Percentiles rank a stretch among this genome's conserved stretches.
phyloP scores from a whole-genome alignment of 1,140 invertebrate species.

The Heliconius hermathena region DNA sequence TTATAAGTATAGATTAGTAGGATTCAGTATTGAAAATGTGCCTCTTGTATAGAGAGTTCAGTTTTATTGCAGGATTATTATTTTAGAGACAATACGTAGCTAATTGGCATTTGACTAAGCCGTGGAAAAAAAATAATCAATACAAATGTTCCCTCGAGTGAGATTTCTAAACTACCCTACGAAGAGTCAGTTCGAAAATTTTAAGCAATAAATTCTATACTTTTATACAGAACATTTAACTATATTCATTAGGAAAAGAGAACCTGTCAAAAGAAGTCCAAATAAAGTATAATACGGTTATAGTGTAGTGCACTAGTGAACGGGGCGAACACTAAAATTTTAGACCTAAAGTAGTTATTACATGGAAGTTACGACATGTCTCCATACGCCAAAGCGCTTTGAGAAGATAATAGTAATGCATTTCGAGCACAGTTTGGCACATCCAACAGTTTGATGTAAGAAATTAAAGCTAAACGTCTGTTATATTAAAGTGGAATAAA shows the following conservation, averaged over 20 bases:
- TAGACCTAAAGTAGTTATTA: slow-evolving; percentile 11
- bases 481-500: not conserved
- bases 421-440: slow-evolving; percentile 11
- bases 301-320: not conserved
- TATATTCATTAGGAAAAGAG: not conserved
- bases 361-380: not conserved
- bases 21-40: too few relatives aligned
- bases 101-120: too few relatives aligned
- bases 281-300: slow-evolving; percentile 6
- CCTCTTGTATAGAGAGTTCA: too few relatives aligned
- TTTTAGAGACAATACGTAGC: too few relatives aligned
- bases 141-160: too few relatives aligned
- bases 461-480: not conserved
- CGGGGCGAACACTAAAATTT: not conserved
- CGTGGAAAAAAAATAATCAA: too few relatives aligned
- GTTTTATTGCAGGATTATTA: too few relatives aligned
- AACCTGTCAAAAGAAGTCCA: not conserved
- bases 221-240: too few relatives aligned
- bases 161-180: too few relatives aligned
- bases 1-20: too few relatives aligned
- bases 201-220: too few relatives aligned
- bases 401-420: slow-evolving; percentile 9
- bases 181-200: too few relatives aligned
- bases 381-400: slow-evolving; percentile 8
- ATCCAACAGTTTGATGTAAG: not conserved